Base-by-base conservation (phyloP, 2,797 vertebrate species). In the Parotocinclus haroldoi region DNA sequence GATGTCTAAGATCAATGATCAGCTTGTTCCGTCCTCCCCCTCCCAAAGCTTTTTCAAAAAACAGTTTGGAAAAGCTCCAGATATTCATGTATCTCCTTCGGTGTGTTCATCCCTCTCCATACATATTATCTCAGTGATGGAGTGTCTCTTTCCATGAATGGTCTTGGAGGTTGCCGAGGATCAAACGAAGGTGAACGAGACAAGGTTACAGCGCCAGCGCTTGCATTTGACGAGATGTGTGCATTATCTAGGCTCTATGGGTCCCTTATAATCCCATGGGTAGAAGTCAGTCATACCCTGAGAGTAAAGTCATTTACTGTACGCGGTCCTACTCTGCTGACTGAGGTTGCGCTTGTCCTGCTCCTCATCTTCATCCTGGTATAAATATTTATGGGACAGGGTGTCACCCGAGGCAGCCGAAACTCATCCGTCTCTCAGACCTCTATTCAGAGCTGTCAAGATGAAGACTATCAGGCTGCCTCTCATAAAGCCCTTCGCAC, bases 361-460 rank as follows among this genome's bases (percentile, higher is more conserved):
- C 36, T 71, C 63, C 44, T 65, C 69, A 40, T 71, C 62, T 16
- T 66, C 51, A 48, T 64, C 45, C 46, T 13, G 48, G 40, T 58
- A 89, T 88, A 84, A 84, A 89, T 90, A 91, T 90, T 89, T 88
- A 90, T 89, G 85, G 83, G 84, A 85, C 80, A 80, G 82, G 85
- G 86, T 87, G 88, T 89, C 86, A 88, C 86, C 84, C 88, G 87
- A 88, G 87, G 88, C 86, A 84, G 84, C 85, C 82, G 86, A 89
- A 88, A 84, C 87, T 90, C 88, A 88, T 85, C 80, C 83, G 83
- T 86, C 87, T 88, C 87, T 86, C 86, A 82, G 83, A 80, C 86
- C 87, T 86, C 87, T 83, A 88, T 87, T 89, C 88, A 79, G 85
- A 88, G 86, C 88, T 90, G 90, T 91, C 90, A 91, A 74, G 17